Evolutionary conservation across 1,140 invertebrate species (phyloP).

Genomic region (Brevipalpus yothersi): DNA sequence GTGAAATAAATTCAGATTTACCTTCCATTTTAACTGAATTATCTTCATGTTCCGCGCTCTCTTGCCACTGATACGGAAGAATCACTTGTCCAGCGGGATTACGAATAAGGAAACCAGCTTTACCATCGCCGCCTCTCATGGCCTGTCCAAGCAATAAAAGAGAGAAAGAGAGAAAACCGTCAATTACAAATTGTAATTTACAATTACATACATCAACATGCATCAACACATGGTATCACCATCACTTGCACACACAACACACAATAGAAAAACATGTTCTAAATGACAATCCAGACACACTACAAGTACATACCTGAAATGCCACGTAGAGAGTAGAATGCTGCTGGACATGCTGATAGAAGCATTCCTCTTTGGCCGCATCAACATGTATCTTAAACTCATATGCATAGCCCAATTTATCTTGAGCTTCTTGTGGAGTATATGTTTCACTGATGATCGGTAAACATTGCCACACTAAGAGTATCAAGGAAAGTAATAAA

Average conservation of each 20-base stretch:
- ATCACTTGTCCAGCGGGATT: conserved; percentile 57
- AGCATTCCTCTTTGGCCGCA: conserved; percentile 79
- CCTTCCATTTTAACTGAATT: conserved; percentile 24
- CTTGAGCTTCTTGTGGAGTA: background rate
- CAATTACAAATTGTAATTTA: background rate
- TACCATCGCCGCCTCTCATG: conserved; percentile 64
- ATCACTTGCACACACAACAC: background rate
- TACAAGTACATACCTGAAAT: conserved; percentile 41
- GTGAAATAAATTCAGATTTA: background rate
- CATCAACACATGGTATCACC: background rate
- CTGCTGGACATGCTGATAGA: conserved; percentile 69
- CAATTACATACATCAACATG: no score
- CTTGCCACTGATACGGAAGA: conserved; percentile 65
- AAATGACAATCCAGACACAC: background rate
- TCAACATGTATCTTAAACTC: conserved; percentile 64
- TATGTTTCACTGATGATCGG: background rate
- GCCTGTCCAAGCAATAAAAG: conserved; percentile 14
- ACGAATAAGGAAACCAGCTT: conserved; percentile 67
- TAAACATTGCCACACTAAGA: no score
- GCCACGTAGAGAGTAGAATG: conserved; percentile 78
- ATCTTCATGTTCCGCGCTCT: conserved; percentile 64
- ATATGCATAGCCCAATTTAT: background rate
- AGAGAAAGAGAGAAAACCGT: background rate
- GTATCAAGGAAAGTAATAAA: no score
- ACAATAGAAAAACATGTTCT: background rate